Evolutionary conservation across 2,113 vertebrate genomes (phyloP).

Genomic region (Gallinago paraguaiae): DNA sequence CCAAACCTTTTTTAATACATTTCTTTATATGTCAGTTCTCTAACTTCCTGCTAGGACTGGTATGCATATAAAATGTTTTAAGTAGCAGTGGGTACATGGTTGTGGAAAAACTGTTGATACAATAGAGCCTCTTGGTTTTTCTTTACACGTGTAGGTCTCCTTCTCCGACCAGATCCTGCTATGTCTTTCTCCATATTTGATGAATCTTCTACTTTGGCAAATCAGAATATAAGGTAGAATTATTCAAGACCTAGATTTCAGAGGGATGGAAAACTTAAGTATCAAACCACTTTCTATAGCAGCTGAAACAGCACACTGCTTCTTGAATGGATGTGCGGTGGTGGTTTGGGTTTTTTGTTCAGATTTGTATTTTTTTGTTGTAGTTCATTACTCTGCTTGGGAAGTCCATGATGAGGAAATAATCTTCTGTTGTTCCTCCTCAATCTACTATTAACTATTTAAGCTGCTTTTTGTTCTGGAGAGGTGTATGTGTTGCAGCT

Average conservation of each 20-base stretch:
- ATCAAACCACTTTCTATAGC: not conserved
- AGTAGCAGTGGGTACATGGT: not conserved
- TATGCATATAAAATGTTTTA: not conserved
- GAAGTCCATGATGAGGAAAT: not conserved
- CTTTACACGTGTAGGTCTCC: not conserved
- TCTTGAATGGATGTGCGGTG: not conserved
- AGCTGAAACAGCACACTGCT: not conserved
- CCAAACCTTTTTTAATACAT: not conserved
- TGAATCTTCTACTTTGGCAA: conserved; percentile 66
- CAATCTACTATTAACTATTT: not conserved
- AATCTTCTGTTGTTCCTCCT: not conserved
- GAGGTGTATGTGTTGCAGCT: not conserved
- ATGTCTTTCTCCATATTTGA: conserved; percentile 75
- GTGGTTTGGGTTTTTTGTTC: not conserved
- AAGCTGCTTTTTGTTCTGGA: not conserved
- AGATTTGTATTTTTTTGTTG: not conserved
- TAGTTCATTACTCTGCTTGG: not conserved
- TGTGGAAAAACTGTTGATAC: not conserved
- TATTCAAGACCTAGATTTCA: not conserved
- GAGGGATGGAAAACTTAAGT: not conserved
- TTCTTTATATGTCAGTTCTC: not conserved
- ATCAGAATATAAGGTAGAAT: conserved; percentile 67
- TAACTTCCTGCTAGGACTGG: not conserved
- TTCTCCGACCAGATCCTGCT: not conserved
- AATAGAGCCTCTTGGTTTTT: not conserved